Conservation (phyloP, 2,888 invertebrate genomes). For the Bombyx huttoni region DNA sequence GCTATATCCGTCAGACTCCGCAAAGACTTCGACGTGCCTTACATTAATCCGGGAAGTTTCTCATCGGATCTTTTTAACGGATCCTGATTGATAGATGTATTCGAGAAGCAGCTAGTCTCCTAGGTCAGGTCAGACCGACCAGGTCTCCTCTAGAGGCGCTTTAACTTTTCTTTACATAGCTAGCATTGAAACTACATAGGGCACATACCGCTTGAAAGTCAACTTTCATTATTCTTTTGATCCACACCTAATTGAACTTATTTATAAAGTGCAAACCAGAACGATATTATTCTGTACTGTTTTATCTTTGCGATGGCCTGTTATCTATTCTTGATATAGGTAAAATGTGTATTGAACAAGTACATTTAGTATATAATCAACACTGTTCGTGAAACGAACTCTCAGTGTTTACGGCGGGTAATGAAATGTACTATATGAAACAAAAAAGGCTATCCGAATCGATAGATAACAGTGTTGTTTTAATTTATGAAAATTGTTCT, state of each 20-base stretch:
- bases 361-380: conserved; percentile 1
- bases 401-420: neutral
- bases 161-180: neutral
- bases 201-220: neutral
- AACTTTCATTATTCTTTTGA: neutral
- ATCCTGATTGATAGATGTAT: no score
- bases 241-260: neutral
- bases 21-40: no score
- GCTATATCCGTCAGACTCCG: no score
- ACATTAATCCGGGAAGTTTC: no score
- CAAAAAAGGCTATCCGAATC: neutral
- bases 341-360: neutral
- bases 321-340: conserved; percentile 5
- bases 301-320: conserved; percentile 3
- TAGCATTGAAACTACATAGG: neutral
- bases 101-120: no score
- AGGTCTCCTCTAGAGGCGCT: no score
- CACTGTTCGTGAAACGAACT: conserved; percentile 2
- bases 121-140: no score
- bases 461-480: neutral
- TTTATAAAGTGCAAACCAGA: neutral
- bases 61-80: no score
- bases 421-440: neutral
- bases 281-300: neutral
- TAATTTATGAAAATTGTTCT: neutral